Percentiles rank a stretch among this genome's conserved stretches.
phyloP scores from a whole-genome alignment of 2,113 vertebrate species.

The Manacus vitellinus region DNA sequence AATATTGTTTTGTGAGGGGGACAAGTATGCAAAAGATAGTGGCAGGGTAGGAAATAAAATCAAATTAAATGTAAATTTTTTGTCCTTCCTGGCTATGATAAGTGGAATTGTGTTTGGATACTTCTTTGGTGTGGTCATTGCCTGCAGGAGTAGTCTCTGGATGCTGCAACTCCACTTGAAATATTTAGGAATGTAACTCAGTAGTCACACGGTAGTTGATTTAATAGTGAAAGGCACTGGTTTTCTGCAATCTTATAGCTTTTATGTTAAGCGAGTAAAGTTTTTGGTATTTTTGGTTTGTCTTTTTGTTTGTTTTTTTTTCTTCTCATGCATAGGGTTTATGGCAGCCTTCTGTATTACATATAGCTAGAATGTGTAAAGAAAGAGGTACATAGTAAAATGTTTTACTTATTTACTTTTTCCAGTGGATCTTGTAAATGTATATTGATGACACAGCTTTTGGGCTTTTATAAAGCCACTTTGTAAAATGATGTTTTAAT shows the following conservation, averaged over 20 bases:
- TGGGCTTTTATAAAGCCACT: not conserved
- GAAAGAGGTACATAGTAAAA: not conserved
- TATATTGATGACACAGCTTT: not conserved
- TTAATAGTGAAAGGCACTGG: not conserved
- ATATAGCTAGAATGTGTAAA: not conserved
- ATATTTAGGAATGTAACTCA: not conserved
- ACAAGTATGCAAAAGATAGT: not conserved
- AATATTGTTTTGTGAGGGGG: not conserved
- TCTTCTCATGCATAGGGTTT: not conserved
- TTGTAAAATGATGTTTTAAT: not conserved
- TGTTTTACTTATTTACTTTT: not conserved
- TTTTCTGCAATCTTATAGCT: not conserved
- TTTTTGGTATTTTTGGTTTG: not conserved
- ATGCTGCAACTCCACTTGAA: not conserved
- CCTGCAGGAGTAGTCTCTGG: not conserved
- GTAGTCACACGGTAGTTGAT: not conserved
- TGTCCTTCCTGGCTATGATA: not conserved
- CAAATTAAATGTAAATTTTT: not conserved
- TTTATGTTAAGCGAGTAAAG: not conserved
- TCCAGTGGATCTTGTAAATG: not conserved
- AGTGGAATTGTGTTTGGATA: not conserved
- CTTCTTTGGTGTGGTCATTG: not conserved
- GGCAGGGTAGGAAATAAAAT: not conserved
- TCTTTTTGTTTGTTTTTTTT: not conserved
- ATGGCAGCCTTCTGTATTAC: not conserved